A percentile compares a stretch with the other conserved stretches of the same genome.
Conservation (phyloP, 64 coral and sea anemone species). For the Stichodactyla mertensii region DNA sequence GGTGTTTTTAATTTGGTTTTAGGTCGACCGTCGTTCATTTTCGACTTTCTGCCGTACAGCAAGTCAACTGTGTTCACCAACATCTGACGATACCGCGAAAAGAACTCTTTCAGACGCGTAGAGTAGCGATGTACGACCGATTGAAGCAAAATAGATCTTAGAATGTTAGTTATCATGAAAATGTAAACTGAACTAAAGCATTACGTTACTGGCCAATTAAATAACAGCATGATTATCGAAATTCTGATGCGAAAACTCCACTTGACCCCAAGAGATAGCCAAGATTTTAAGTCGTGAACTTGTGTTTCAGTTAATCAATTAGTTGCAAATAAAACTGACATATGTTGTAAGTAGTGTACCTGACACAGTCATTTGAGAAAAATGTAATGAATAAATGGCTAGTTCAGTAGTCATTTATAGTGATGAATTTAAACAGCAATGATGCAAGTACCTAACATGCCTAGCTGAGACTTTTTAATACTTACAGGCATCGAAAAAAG, state of each 20-base stretch:
- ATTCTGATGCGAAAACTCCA: background rate
- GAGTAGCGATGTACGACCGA: background rate
- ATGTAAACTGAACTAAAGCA: background rate
- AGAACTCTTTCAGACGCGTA: background rate
- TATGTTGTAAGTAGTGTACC: too few species aligned
- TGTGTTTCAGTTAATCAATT: too few species aligned
- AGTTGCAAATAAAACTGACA: too few species aligned
- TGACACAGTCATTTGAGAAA: too few species aligned
- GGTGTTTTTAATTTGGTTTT: too few species aligned
- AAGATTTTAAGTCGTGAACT: too few species aligned
- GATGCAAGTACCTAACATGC: too few species aligned
- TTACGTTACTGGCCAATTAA: background rate
- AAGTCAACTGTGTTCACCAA: background rate
- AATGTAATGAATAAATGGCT: too few species aligned
- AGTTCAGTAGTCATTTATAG: too few species aligned
- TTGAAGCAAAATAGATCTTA: background rate
- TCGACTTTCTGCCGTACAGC: background rate
- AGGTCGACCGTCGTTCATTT: background rate
- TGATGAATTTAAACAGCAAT: too few species aligned
- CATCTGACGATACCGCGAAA: background rate
- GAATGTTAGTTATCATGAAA: background rate
- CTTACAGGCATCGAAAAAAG: too few species aligned
- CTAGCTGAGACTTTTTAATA: too few species aligned
- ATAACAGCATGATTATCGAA: background rate
- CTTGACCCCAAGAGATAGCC: background rate